phyloP scores from a whole-genome alignment of 2,113 vertebrate species.

The Asarcornis scutulata region DNA sequence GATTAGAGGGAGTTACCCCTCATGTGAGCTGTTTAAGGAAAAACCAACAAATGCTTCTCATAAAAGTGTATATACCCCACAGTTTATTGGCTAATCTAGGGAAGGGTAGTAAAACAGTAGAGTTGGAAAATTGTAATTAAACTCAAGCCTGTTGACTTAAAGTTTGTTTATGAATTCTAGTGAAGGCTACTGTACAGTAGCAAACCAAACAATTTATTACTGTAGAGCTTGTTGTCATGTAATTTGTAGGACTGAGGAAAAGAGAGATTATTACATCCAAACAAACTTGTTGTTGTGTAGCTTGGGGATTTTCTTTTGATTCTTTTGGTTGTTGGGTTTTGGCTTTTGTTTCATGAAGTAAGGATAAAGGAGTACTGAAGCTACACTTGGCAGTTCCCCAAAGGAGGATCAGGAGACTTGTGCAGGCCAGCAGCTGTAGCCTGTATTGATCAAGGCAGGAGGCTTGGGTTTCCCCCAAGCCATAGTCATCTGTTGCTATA shows the following conservation, averaged over 20 bases:
- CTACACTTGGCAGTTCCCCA: background rate
- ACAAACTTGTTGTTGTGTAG: slow-evolving; percentile 54
- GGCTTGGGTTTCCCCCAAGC: background rate
- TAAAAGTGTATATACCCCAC: slow-evolving; percentile 37
- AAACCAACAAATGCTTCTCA: slow-evolving; percentile 47
- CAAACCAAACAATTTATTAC: slow-evolving; percentile 57
- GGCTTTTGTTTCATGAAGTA: background rate
- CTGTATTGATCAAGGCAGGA: background rate
- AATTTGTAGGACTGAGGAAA: slow-evolving; percentile 65
- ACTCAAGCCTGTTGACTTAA: slow-evolving; percentile 14
- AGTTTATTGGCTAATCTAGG: slow-evolving; percentile 14
- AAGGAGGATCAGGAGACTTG: background rate
- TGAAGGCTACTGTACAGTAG: slow-evolving; percentile 65
- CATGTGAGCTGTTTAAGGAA: background rate
- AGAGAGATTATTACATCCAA: slow-evolving; percentile 63
- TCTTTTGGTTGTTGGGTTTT: background rate
- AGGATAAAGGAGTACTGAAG: slow-evolving; percentile 24
- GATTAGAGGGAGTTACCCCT: background rate
- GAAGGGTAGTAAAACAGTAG: slow-evolving; percentile 38
- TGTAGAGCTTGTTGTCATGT: slow-evolving; percentile 34
- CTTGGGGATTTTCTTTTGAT: slow-evolving; percentile 7
- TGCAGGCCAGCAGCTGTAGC: background rate
- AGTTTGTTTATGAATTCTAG: slow-evolving; percentile 49
- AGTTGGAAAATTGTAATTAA: slow-evolving; percentile 69
- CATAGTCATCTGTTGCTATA: background rate